phyloP scores from a whole-genome alignment of 2,888 invertebrate genomes.

The Spilarctia lutea region DNA sequence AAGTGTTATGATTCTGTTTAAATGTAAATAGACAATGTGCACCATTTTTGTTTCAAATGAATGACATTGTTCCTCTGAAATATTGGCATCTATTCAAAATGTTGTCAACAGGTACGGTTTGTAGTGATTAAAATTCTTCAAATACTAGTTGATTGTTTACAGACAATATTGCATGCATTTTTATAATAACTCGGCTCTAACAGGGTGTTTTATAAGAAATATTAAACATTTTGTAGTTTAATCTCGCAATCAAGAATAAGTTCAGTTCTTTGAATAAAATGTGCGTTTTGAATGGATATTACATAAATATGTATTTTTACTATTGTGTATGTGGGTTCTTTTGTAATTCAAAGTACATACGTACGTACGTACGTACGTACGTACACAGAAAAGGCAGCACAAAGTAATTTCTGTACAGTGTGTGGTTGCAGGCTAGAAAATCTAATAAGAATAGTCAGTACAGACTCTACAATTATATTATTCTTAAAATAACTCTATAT shows the following conservation, averaged over 20 bases:
- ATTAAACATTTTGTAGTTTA: neutral
- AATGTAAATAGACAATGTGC: constrained; percentile 43
- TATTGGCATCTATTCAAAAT: constrained; percentile 64
- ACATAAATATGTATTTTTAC: neutral
- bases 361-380: too few relatives aligned
- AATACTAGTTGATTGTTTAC: constrained; percentile 51
- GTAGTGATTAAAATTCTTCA: constrained; percentile 47
- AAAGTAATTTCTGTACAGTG: constrained; percentile 22
- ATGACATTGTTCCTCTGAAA: constrained; percentile 50
- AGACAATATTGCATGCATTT: constrained; percentile 35
- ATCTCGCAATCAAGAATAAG: neutral
- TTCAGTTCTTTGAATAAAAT: neutral
- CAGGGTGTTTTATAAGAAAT: constrained; percentile 10
- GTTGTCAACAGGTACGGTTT: constrained; percentile 62
- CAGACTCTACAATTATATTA: neutral
- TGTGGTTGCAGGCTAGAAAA: constrained; percentile 1
- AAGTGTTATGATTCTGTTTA: constrained; percentile 27
- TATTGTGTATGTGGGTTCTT: neutral
- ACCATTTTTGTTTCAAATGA: constrained; percentile 43
- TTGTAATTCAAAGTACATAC: constrained; percentile 17
- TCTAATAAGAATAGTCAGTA: neutral
- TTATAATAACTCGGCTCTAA: constrained; percentile 27
- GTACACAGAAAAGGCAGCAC: constrained; percentile 30
- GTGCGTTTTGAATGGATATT: neutral
- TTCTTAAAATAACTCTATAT: too few relatives aligned